These are phyloP conservation scores for Numenius phaeopus DNA, from an alignment of 2,797 vertebrate genomes.

Conservation along the genomic window DNA sequence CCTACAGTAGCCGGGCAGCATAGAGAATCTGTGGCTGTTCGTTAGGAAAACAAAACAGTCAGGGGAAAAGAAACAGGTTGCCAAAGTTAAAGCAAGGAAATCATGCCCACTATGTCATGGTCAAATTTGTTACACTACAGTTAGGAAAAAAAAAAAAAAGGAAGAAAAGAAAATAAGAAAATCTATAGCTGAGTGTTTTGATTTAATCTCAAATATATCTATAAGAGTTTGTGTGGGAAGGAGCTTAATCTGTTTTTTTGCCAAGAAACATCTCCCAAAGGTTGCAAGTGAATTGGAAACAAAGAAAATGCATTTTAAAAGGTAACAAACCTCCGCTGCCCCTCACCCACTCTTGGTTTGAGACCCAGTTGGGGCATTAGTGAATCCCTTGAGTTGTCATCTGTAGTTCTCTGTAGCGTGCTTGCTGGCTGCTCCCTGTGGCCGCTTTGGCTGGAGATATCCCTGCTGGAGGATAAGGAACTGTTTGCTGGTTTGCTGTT, in stretches of 20 bases:
- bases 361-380: not conserved
- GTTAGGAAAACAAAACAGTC: constrained; percentile 59
- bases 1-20: constrained; percentile 46
- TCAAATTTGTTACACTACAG: constrained; percentile 18
- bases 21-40: not conserved
- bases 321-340: constrained; percentile 16
- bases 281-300: constrained; percentile 39
- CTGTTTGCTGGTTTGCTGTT: not conserved
- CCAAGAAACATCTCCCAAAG: constrained; percentile 49
- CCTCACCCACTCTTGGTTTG: not conserved
- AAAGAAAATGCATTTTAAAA: constrained; percentile 68
- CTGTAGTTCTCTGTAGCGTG: fast-evolving
- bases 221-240: constrained; percentile 44
- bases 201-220: constrained; percentile 53
- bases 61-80: constrained; percentile 5
- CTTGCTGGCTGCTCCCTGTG: not conserved
- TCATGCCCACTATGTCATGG: not conserved
- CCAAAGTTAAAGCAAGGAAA: constrained; percentile 57
- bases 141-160: not conserved
- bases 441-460: not conserved
- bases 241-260: constrained; percentile 41
- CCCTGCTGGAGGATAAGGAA: not conserved
- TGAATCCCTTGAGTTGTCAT: not conserved
- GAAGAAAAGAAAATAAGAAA: fast-evolving
- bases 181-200: not conserved